Conservation (phyloP, 2,888 invertebrate genomes). For the Spatulosminthurus flaviceps region DNA sequence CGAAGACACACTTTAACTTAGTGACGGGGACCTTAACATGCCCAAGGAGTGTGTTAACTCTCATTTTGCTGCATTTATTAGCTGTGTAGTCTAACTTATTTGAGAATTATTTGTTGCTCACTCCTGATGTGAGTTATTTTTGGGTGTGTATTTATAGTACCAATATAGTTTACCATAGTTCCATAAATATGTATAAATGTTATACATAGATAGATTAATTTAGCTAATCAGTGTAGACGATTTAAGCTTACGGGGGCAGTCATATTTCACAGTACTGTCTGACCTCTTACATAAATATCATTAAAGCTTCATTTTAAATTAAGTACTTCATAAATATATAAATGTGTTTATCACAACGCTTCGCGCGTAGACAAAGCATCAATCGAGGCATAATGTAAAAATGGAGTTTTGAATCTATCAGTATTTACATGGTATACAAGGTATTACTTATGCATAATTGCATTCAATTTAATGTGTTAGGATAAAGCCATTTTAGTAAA, state of each 20-base stretch:
- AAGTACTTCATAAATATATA: background rate
- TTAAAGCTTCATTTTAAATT: background rate
- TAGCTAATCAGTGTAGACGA: no score
- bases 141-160: background rate
- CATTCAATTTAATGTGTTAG: background rate
- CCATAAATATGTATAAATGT: no score
- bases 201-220: no score
- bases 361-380: constrained; percentile 16
- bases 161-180: no score
- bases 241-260: no score
- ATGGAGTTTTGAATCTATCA: constrained; percentile 42
- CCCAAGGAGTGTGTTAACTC: background rate
- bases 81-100: background rate
- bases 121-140: background rate
- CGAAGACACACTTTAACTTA: no score
- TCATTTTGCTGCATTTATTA: constrained; percentile 13
- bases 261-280: background rate
- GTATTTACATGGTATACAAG: constrained; percentile 42
- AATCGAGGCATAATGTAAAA: constrained; percentile 30
- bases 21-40: no score
- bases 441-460: constrained; percentile 21
- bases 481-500: background rate
- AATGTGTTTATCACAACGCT: background rate
- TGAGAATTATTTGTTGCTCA: background rate
- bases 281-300: background rate